Evolutionary conservation across 2,113 vertebrate species (phyloP).

Genomic region (Odontophorus gujanensis): DNA sequence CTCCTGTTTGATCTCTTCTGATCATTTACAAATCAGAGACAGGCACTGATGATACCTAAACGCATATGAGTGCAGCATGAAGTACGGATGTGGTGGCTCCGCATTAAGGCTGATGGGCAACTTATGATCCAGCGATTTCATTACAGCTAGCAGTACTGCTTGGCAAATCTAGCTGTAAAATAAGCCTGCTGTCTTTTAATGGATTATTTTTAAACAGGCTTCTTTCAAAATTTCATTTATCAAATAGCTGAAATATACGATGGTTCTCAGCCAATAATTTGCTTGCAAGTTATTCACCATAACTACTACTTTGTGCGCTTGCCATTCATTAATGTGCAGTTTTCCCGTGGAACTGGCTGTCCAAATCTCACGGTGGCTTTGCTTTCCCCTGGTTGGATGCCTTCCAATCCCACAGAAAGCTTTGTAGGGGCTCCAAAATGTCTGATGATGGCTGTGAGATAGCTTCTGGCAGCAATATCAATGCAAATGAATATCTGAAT

Average conservation of each 20-base stretch:
- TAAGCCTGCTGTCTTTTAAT: background rate
- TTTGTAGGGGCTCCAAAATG: constrained; percentile 65
- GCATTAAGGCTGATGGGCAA: background rate
- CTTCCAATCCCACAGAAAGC: constrained; percentile 64
- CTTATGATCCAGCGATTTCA: background rate
- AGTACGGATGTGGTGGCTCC: background rate
- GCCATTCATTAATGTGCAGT: constrained; percentile 5
- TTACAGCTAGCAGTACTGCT: background rate
- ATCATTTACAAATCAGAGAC: background rate
- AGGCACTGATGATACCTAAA: background rate
- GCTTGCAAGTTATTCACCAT: background rate
- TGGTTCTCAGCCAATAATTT: background rate
- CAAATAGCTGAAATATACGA: background rate
- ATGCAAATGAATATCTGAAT: constrained; percentile 16
- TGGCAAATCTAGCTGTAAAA: background rate
- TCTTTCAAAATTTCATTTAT: background rate
- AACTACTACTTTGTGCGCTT: background rate
- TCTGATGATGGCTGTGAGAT: constrained; percentile 63
- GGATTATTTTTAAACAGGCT: background rate
- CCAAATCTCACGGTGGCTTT: constrained; percentile 14
- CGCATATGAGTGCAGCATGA: background rate
- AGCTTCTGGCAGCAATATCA: constrained; percentile 59
- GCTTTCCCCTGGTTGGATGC: constrained; percentile 32
- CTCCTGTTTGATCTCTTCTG: background rate
- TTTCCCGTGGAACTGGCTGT: constrained; percentile 28